These are phyloP conservation scores for Pseudoatta argentina DNA, from an alignment of 1,140 invertebrate genomes.

Conservation along the genomic window DNA sequence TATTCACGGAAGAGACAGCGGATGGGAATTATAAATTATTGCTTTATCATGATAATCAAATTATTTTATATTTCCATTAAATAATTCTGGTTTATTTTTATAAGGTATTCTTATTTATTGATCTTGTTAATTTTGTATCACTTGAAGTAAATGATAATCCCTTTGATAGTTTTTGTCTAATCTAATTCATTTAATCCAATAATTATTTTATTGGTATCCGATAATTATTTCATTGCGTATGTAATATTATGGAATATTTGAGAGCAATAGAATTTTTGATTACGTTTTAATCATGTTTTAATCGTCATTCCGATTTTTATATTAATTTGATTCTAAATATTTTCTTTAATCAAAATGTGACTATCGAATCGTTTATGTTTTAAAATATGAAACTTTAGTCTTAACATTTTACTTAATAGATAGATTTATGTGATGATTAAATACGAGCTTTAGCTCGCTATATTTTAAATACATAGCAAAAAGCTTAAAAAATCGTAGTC, in stretches of 20 bases:
- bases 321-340: neutral
- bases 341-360: neutral
- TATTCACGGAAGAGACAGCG: neutral
- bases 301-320: too few relatives aligned
- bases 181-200: neutral
- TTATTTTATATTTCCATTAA: constrained; percentile 1
- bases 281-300: too few relatives aligned
- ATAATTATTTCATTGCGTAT: constrained; percentile 1
- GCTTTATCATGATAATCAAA: neutral
- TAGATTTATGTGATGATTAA: neutral
- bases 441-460: neutral
- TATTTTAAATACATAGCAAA: neutral
- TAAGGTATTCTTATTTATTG: neutral
- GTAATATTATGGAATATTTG: neutral
- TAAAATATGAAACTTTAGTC: neutral
- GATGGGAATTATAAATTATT: constrained; percentile 19
- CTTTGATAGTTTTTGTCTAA: neutral
- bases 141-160: neutral
- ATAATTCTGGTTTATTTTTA: neutral
- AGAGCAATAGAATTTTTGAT: neutral
- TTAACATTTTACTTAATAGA: neutral
- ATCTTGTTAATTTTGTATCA: neutral
- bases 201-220: neutral
- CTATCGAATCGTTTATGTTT: neutral
- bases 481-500: neutral